phyloP scores from a whole-genome alignment of 2,888 invertebrate genomes.

The Leucophora obtusa region DNA sequence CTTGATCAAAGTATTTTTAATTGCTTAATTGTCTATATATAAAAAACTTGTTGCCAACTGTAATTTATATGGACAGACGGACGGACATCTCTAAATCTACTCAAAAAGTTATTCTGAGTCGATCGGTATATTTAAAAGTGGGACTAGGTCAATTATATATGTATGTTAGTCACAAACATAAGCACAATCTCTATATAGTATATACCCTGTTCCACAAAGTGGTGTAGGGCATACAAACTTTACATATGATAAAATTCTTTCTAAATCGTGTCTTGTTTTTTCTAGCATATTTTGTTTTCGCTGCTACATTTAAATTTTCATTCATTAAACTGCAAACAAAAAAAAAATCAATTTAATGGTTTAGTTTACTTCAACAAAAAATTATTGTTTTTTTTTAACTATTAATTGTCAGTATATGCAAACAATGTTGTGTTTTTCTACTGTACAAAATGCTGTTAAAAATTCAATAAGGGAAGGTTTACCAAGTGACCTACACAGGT shows the following conservation, averaged over 20 bases:
- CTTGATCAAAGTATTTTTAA: no score
- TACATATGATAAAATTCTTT: background rate
- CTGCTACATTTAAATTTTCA: constrained; percentile 21
- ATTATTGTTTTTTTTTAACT: background rate
- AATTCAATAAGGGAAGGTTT: background rate
- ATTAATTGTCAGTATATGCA: constrained; percentile 3
- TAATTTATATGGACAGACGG: no score
- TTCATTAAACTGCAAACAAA: constrained; percentile 13
- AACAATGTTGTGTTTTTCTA: constrained; percentile 6
- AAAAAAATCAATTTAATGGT: constrained; percentile 26
- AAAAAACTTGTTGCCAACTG: no score
- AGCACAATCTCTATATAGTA: no score
- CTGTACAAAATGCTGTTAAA: background rate
- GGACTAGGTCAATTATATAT: no score
- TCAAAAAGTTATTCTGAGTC: no score
- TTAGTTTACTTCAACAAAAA: constrained; percentile 7
- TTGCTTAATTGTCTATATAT: no score
- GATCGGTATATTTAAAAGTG: no score
- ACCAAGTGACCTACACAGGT: background rate
- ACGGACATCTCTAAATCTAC: no score
- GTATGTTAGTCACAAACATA: no score
- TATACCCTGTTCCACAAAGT: no score
- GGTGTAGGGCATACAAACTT: no score
- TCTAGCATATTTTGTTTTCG: background rate
- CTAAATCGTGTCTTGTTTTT: constrained; percentile 22